Evolutionary conservation across 2,113 vertebrate species (phyloP).

Genomic region (Fulica atra): DNA sequence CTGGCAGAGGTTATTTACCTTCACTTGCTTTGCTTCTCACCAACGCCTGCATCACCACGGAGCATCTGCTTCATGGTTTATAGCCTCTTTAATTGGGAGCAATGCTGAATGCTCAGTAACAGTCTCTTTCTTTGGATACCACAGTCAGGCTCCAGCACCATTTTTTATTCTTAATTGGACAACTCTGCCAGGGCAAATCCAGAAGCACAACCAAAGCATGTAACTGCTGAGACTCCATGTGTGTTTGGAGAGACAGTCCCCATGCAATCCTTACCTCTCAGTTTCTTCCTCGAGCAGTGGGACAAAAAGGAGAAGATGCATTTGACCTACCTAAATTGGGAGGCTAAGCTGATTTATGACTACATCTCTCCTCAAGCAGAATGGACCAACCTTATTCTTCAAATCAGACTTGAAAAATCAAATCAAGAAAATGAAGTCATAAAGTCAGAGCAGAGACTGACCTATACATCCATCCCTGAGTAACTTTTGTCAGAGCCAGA

Average conservation of each 20-base stretch:
- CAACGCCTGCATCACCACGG: neutral
- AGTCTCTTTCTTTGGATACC: neutral
- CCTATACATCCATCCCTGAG: neutral
- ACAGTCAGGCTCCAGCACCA: neutral
- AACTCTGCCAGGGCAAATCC: neutral
- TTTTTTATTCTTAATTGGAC: neutral
- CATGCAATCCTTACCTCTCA: neutral
- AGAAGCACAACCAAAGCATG: neutral
- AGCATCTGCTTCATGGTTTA: conserved; percentile 8
- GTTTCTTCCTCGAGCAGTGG: neutral
- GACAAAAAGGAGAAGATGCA: neutral
- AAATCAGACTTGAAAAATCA: neutral
- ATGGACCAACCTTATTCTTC: neutral
- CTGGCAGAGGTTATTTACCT: neutral
- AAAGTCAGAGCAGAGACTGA: neutral
- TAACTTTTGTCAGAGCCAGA: neutral
- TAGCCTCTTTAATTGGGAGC: neutral
- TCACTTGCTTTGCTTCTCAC: neutral
- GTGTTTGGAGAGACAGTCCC: neutral
- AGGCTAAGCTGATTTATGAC: neutral
- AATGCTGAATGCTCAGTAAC: neutral
- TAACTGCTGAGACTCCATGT: neutral
- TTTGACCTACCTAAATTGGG: neutral
- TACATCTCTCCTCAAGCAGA: neutral
- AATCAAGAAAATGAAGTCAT: neutral